Conservation (phyloP, 2,888 invertebrate genomes). For the Drosophila dives region DNA sequence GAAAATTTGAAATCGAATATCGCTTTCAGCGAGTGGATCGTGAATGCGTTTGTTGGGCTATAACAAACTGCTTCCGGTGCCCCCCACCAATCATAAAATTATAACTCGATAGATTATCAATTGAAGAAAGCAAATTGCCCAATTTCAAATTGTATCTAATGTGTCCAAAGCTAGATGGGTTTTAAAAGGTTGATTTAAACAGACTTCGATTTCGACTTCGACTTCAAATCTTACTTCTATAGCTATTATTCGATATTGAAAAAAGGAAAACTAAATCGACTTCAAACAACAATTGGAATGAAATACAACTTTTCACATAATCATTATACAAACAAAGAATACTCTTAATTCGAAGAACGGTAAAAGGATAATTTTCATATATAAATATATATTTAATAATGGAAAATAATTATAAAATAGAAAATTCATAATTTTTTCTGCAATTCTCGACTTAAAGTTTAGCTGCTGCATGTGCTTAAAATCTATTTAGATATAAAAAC, state of each 20-base stretch:
- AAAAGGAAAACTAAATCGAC: too few species aligned
- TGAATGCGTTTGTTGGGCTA: neutral
- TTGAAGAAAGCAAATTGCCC: slow-evolving; percentile 1
- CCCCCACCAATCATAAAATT: neutral
- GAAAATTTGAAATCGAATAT: slow-evolving; percentile 7
- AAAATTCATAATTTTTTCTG: neutral
- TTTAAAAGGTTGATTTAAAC: neutral
- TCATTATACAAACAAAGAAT: too few species aligned
- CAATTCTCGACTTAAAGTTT: neutral
- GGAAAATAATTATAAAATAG: neutral
- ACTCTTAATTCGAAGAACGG: too few species aligned
- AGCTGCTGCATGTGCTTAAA: too few species aligned
- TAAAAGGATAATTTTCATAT: too few species aligned
- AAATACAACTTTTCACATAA: too few species aligned
- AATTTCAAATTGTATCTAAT: neutral
- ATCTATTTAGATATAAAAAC: too few species aligned
- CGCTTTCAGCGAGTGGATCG: slow-evolving; percentile 8
- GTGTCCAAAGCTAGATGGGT: neutral
- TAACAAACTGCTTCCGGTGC: neutral
- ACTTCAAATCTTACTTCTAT: neutral
- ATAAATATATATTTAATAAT: neutral
- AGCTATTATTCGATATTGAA: neutral
- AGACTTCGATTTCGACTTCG: too few species aligned
- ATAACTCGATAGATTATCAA: neutral
- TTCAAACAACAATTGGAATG: too few species aligned